Evolutionary conservation across 1,140 invertebrate genomes (phyloP), one percentile per base, ranked within the genome.

Genomic region (Apis cerana): DNA sequence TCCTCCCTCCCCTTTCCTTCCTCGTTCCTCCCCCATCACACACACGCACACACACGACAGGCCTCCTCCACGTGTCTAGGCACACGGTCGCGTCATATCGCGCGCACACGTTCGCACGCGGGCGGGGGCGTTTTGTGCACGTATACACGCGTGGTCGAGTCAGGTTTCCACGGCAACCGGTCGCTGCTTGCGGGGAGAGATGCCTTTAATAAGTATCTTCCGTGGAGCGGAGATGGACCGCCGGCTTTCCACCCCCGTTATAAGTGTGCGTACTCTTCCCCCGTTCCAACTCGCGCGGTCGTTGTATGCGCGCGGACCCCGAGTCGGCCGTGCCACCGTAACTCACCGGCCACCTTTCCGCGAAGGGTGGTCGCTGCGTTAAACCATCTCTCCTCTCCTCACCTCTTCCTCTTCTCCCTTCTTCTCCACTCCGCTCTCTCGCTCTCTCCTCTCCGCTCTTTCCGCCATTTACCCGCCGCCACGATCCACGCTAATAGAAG

Each of bases 181-280:
- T 79, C 82, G 88, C 88, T 65, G 89, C 87, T 91, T 85, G 89
- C 87, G 88, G 80, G 33, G 80, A 89, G 91, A 92, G 91, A 92
- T 91, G 90, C 91, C 91, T 93, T 93, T 93, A 92, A 93, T 93
- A 93, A 92, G 92, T 92, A 92, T 93, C 90, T 91, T 90, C 88
- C 87, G 82, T 48, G 10, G 56, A 48, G 54, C 9, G 71, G 88
- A 90, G 88, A 86, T 86, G 84, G 87, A 85, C 85, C 58, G 75
- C 80, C 87, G 72, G 65, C 71, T 65, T 52, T 43, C 23, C 61
- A 54, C 33, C 33, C 33, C 33, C 33, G 33, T 43, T 43, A 43
- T 7, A 43, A 11, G 33, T 1, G 33, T 43, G 64, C 43, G 64
- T 33, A 3, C 33, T 33, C 33, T 33, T 3, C 33, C 33, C 19